These are phyloP conservation scores for Pterois miles DNA, from an alignment of 2,797 vertebrate genomes.

Conservation along the genomic window DNA sequence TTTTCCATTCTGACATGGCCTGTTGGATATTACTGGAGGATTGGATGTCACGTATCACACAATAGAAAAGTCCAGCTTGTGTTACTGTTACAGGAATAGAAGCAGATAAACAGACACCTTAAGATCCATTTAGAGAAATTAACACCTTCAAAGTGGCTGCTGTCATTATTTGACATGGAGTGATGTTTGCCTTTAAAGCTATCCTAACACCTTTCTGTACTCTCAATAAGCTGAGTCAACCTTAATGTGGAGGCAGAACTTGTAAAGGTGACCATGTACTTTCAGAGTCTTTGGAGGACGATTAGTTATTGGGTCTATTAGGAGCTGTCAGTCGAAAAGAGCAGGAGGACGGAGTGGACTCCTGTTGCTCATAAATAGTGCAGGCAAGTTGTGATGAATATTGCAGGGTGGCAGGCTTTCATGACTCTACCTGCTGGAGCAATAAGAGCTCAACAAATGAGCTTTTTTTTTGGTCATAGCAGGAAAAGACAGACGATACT, in stretches of 20 bases:
- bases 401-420: conserved; percentile 73
- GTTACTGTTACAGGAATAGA: conserved; percentile 52
- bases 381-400: conserved; percentile 78
- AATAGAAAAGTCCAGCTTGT: conserved; percentile 38
- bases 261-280: neutral
- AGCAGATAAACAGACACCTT: conserved; percentile 26
- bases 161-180: neutral
- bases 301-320: conserved; percentile 53
- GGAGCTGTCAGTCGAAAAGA: conserved; percentile 78
- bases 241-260: neutral
- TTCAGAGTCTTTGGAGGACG: conserved; percentile 38
- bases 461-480: neutral
- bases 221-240: neutral
- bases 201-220: neutral
- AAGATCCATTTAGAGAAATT: neutral
- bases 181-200: neutral
- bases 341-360: conserved; percentile 61
- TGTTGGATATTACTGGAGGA: conserved; percentile 38
- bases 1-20: conserved; percentile 54
- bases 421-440: conserved; percentile 38
- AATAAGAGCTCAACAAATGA: conserved; percentile 33
- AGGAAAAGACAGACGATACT: conserved; percentile 19
- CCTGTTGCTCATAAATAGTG: conserved; percentile 88
- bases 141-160: neutral
- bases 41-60: conserved; percentile 44